Conservation (phyloP, 2,113 vertebrate species). For the Salvelinus sp. region DNA sequence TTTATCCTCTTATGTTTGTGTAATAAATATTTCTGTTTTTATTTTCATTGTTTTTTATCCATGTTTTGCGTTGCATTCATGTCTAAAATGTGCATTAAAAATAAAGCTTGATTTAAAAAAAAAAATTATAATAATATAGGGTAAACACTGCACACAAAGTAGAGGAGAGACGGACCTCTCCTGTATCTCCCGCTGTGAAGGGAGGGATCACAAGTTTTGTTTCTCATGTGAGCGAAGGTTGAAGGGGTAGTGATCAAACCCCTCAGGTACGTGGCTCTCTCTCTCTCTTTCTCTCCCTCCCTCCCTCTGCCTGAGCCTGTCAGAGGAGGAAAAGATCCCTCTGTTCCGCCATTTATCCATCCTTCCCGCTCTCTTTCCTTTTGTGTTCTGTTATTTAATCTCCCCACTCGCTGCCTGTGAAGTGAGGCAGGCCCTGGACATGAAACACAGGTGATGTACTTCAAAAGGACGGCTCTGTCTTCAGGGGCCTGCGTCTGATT, state of each 20-base stretch:
- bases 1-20: no score
- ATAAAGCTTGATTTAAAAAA: no score
- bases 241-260: conserved; percentile 47
- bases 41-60: no score
- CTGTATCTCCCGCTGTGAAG: not conserved
- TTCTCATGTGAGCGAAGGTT: not conserved
- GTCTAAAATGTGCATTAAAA: no score
- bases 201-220: not conserved
- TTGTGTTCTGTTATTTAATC: not conserved
- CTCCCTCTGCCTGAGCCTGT: no score
- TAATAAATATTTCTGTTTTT: no score
- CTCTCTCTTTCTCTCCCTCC: not conserved
- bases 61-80: no score
- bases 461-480: not conserved
- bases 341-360: conserved; percentile 14
- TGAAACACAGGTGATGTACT: conserved; percentile 3
- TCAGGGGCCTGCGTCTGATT: not conserved
- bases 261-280: not conserved
- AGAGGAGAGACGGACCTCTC: not conserved
- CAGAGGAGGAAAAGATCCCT: not conserved
- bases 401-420: not conserved
- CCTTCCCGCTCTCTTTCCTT: not conserved
- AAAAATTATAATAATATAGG: no score
- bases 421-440: not conserved
- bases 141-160: no score